Conservation (phyloP, 2,113 vertebrate genomes). For the Platichthys flesus region DNA sequence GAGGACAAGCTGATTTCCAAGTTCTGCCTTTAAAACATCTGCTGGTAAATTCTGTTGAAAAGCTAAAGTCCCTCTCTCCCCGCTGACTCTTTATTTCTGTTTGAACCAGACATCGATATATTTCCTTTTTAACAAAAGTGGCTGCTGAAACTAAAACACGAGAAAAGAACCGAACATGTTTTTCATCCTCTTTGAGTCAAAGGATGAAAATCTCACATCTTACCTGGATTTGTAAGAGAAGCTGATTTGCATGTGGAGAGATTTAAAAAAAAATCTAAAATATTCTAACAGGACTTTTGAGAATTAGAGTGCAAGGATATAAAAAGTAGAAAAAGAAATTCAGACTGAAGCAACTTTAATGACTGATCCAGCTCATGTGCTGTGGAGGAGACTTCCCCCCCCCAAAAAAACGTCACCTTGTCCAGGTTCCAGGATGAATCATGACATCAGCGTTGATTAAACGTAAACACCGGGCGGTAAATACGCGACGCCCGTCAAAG, state of each 20-base stretch:
- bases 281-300: too few relatives aligned
- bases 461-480: constrained; percentile 26
- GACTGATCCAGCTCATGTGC: constrained; percentile 10
- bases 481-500: constrained; percentile 22
- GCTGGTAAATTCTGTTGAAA: constrained; percentile 23
- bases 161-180: constrained; percentile 11
- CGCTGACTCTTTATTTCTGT: constrained; percentile 46
- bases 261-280: too few relatives aligned
- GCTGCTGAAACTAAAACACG: constrained; percentile 61
- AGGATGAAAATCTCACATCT: constrained; percentile 36
- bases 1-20: constrained; percentile 10
- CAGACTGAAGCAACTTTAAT: constrained; percentile 10
- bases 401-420: not conserved
- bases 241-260: not conserved
- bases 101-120: constrained; percentile 34
- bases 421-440: constrained; percentile 9
- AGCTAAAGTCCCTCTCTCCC: constrained; percentile 29
- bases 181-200: constrained; percentile 22
- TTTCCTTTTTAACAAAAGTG: constrained; percentile 50
- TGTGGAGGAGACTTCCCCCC: not conserved
- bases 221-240: constrained; percentile 43
- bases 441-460: constrained; percentile 9
- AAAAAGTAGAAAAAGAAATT: too few relatives aligned
- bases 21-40: constrained; percentile 2
- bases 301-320: too few relatives aligned